These are phyloP conservation scores for Ophioderma brevispina DNA, from an alignment of 35 echinoderm and acorn worm genomes.

Conservation along the genomic window DNA sequence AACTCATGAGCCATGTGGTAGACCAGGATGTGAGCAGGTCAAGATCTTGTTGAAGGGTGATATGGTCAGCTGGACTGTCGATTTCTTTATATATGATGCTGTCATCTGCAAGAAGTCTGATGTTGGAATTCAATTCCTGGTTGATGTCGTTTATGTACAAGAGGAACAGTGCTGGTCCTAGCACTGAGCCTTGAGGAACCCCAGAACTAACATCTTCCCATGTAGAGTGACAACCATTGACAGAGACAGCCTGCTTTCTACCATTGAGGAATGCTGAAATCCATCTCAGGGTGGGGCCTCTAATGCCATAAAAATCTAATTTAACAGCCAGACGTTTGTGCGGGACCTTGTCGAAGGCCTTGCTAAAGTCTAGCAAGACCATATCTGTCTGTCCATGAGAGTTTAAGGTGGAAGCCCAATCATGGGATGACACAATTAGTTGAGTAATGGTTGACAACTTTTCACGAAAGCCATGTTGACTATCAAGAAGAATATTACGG, in stretches of 20 bases:
- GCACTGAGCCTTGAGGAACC: constrained; percentile 61
- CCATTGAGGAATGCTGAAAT: constrained; percentile 23
- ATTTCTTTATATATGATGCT: constrained; percentile 51
- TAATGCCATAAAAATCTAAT: constrained; percentile 53
- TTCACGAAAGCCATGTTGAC: constrained; percentile 62
- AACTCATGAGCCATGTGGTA: constrained; percentile 28
- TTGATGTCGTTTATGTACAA: constrained; percentile 41
- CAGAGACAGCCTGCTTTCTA: background rate
- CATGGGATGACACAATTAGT: constrained; percentile 37
- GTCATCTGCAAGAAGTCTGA: constrained; percentile 47
- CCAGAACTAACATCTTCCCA: constrained; percentile 41
- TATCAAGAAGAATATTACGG: constrained; percentile 54
- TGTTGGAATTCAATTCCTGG: constrained; percentile 1
- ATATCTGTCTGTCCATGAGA: constrained; percentile 52
- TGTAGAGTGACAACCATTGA: constrained; percentile 11
- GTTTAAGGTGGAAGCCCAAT: constrained; percentile 44
- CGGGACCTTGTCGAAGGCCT: constrained; percentile 74
- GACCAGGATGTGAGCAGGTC: constrained; percentile 37
- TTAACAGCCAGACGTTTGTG: constrained; percentile 37
- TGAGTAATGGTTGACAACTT: constrained; percentile 44
- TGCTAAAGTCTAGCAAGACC: constrained; percentile 67
- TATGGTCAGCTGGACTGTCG: constrained; percentile 16
- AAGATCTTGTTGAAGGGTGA: constrained; percentile 34
- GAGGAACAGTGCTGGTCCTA: constrained; percentile 54
- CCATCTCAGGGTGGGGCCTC: constrained; percentile 9